Conservation (phyloP, 2,888 invertebrate genomes). For the Octodonta nipae region DNA sequence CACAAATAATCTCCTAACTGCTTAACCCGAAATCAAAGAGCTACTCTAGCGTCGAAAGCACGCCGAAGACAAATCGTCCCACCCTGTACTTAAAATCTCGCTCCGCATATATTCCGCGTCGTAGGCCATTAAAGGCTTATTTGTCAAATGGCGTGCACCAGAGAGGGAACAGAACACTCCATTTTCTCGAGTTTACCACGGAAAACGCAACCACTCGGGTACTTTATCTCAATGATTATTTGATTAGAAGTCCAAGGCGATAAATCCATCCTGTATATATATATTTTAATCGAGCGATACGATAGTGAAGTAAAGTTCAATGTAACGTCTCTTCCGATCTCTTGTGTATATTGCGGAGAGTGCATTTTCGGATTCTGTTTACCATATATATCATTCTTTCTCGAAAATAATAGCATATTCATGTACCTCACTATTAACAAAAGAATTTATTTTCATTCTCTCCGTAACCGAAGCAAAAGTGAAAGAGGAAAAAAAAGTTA, state of each 20-base stretch:
- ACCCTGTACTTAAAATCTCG: too few species aligned
- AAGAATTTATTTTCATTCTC: slow-evolving; percentile 43
- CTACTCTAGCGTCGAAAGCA: too few species aligned
- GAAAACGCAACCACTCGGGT: too few species aligned
- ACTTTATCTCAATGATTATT: slow-evolving; percentile 1
- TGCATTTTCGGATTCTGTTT: slow-evolving; percentile 38
- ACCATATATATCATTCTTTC: slow-evolving; percentile 39
- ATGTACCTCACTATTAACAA: slow-evolving; percentile 43
- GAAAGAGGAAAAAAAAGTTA: slow-evolving; percentile 5
- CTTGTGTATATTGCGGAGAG: slow-evolving; percentile 23
- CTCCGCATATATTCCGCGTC: too few species aligned
- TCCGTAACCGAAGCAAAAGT: slow-evolving; percentile 3
- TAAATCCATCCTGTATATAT: slow-evolving; percentile 11
- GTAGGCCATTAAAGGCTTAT: too few species aligned
- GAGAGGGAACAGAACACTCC: too few species aligned
- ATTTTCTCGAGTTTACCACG: too few species aligned
- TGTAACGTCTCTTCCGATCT: slow-evolving; percentile 17
- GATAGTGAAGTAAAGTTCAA: slow-evolving; percentile 25
- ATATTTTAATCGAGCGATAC: slow-evolving; percentile 20
- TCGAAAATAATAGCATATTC: slow-evolving; percentile 43
- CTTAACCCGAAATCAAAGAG: too few species aligned
- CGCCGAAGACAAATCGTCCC: too few species aligned
- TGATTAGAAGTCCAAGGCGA: slow-evolving; percentile 2
- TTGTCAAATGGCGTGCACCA: too few species aligned
- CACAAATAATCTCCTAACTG: too few species aligned